A percentile compares a stretch with the other conserved stretches of the same genome.
Conservation (phyloP, 2,888 invertebrate genomes). For the Clanis bilineata region DNA sequence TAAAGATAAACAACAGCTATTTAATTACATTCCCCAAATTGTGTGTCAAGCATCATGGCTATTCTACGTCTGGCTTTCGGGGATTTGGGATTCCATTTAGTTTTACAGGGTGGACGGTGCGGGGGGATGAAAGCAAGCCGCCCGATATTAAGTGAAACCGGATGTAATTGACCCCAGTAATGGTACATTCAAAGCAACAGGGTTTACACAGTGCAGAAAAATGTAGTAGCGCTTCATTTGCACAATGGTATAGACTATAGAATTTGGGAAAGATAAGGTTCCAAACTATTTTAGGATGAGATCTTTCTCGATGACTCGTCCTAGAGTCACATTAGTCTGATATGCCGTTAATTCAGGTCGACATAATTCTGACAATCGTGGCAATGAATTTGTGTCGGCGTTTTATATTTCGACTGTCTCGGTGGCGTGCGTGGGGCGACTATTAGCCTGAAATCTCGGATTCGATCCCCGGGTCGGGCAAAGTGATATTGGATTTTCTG, state of each 20-base stretch:
- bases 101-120: not conserved
- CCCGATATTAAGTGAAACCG: conserved; percentile 14
- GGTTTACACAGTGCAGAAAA: not conserved
- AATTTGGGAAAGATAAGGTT: too few relatives aligned
- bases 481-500: not conserved
- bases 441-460: too few relatives aligned
- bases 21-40: conserved; percentile 5
- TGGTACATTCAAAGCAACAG: conserved; percentile 13
- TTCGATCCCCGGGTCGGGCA: too few relatives aligned
- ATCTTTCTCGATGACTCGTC: too few relatives aligned
- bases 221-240: not conserved
- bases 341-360: too few relatives aligned
- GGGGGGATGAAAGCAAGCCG: not conserved
- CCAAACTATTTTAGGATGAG: too few relatives aligned
- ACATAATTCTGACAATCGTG: too few relatives aligned
- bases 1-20: not conserved
- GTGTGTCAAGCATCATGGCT: not conserved
- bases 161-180: conserved; percentile 18
- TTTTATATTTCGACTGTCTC: too few relatives aligned
- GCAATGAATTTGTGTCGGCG: too few relatives aligned
- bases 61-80: conserved; percentile 7
- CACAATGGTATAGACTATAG: too few relatives aligned
- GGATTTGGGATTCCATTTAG: conserved; percentile 12
- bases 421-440: too few relatives aligned
- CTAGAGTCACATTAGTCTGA: too few relatives aligned